These are phyloP conservation scores for Leucophenga montana DNA, from an alignment of 2,888 invertebrate species.

Conservation along the genomic window DNA sequence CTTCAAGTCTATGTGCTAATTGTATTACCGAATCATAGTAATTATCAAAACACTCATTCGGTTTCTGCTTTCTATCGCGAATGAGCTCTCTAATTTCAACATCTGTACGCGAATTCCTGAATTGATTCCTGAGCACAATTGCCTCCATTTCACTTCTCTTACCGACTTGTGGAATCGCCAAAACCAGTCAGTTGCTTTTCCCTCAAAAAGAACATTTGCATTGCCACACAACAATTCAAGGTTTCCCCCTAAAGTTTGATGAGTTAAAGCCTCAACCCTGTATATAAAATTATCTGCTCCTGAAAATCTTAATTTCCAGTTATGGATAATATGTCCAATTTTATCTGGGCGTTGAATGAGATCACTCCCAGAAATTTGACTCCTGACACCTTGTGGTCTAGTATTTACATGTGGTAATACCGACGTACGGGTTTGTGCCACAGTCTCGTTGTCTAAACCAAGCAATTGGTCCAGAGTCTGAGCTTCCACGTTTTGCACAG, in stretches of 20 bases:
- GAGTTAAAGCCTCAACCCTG: neutral
- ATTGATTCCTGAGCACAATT: neutral
- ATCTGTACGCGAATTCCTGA: neutral
- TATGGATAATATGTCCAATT: neutral
- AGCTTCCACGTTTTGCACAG: too few species aligned
- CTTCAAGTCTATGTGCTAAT: neutral
- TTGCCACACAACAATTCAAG: too few species aligned
- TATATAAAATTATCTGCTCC: slow-evolving; percentile 3
- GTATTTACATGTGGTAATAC: too few species aligned
- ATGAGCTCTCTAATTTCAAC: neutral
- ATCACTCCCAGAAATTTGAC: too few species aligned
- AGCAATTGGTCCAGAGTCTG: too few species aligned
- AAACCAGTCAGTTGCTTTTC: neutral
- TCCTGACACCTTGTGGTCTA: too few species aligned
- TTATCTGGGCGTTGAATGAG: neutral
- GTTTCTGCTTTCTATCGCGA: neutral
- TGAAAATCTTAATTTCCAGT: slow-evolving; percentile 13
- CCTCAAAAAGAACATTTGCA: neutral
- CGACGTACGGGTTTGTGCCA: too few species aligned
- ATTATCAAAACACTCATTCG: neutral
- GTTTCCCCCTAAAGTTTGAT: neutral
- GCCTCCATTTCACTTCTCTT: too few species aligned
- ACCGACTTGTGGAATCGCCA: slow-evolving; percentile 3
- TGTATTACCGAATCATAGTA: neutral
- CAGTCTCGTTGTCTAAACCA: too few species aligned